These are phyloP conservation scores for Dascyllus trimaculatus DNA, from an alignment of 2,113 vertebrate species.

Conservation along the genomic window DNA sequence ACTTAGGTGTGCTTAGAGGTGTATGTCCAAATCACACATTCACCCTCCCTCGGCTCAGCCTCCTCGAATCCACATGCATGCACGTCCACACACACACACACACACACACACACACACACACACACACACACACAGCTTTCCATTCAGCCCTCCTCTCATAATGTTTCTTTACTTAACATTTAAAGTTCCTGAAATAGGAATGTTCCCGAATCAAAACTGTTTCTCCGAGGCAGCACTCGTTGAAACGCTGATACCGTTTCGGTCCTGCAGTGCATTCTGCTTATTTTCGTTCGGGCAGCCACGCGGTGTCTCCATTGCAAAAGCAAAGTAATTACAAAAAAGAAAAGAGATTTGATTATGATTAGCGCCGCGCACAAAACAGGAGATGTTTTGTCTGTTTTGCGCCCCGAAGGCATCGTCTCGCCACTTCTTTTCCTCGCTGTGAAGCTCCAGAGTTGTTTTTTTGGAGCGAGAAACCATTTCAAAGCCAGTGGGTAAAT, in stretches of 20 bases:
- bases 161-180: constrained; percentile 84
- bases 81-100: constrained; percentile 22
- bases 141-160: constrained; percentile 67
- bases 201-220: constrained; percentile 67
- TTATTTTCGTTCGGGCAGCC: constrained; percentile 64
- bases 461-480: constrained; percentile 44
- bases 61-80: constrained; percentile 39
- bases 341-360: constrained; percentile 65
- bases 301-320: constrained; percentile 14
- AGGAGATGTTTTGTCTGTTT: constrained; percentile 61
- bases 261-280: constrained; percentile 40
- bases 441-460: constrained; percentile 54
- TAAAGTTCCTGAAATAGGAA: constrained; percentile 78
- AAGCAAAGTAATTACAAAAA: constrained; percentile 27
- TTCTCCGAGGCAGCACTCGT: constrained; percentile 40
- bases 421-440: constrained; percentile 18
- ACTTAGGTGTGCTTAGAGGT: constrained; percentile 75
- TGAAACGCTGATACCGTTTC: constrained; percentile 63
- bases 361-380: constrained; percentile 12
- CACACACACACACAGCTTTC: constrained; percentile 48
- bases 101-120: constrained; percentile 16
- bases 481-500: constrained; percentile 51
- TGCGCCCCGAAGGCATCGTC: constrained; percentile 49
- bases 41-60: constrained; percentile 23
- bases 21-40: constrained; percentile 67